Conservation (phyloP, 1,140 invertebrate genomes). For the Condylostylus longicornis region DNA sequence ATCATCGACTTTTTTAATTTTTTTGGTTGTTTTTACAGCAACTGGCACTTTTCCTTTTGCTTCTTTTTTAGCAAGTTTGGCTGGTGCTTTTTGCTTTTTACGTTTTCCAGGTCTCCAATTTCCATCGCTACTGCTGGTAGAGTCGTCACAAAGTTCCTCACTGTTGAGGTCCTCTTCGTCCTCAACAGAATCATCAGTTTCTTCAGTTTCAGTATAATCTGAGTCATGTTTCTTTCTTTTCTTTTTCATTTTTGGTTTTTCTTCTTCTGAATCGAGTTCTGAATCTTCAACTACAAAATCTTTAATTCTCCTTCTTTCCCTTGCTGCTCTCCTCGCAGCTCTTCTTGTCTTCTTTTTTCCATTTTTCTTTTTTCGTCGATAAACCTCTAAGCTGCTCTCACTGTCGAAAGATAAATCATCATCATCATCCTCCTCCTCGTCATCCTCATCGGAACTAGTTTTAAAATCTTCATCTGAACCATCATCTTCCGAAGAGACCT, state of each 20-base stretch:
- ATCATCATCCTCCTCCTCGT: slow-evolving; percentile 18
- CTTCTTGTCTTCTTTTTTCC: slow-evolving; percentile 21
- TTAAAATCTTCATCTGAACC: slow-evolving; percentile 77
- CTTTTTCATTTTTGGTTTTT: slow-evolving; percentile 16
- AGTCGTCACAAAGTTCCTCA: slow-evolving; percentile 35
- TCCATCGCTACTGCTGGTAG: slow-evolving; percentile 22
- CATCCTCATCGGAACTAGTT: slow-evolving; percentile 32
- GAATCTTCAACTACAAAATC: slow-evolving; percentile 28
- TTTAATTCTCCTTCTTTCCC: slow-evolving; percentile 24
- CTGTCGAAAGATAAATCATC: slow-evolving; percentile 22
- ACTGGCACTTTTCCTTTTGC: slow-evolving; percentile 10
- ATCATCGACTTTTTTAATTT: slow-evolving; percentile 17
- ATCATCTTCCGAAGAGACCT: slow-evolving; percentile 66
- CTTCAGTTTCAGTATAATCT: slow-evolving; percentile 35
- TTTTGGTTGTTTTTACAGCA: slow-evolving; percentile 15
- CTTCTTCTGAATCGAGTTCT: slow-evolving; percentile 22
- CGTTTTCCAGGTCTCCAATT: slow-evolving; percentile 24
- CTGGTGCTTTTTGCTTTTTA: slow-evolving; percentile 14
- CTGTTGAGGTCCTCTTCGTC: slow-evolving; percentile 45
- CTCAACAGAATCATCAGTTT: slow-evolving; percentile 40
- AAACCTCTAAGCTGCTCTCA: slow-evolving; percentile 25
- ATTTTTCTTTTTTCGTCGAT: slow-evolving; percentile 11
- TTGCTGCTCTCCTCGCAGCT: slow-evolving; percentile 19
- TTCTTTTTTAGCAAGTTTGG: slow-evolving; percentile 5
- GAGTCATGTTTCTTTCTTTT: slow-evolving; percentile 26